Base-by-base conservation (phyloP, 2,888 invertebrate genomes). In the Eupithecia pulchellata region DNA sequence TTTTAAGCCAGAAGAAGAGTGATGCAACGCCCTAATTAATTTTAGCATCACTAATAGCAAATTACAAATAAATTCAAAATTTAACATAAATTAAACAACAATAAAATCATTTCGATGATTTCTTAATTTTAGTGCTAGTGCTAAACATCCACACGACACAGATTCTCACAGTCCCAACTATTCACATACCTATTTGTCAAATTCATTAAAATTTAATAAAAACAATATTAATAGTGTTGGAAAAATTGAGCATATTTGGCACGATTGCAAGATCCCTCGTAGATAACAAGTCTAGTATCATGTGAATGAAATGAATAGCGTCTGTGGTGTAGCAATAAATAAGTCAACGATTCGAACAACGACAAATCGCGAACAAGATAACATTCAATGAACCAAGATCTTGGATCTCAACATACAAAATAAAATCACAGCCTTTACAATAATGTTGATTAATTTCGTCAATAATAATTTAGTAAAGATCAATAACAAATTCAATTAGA, bases 391-490 rank as follows among this genome's bases (percentile, higher is more conserved):
- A 83, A 84, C 81, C 77, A 79, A 84, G 86, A 90, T 90, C 89
- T 86, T 84, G 82, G 89, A 88, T 89, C 88, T 83, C 82, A 86
- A 84, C 82, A 84, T 84, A 86, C 83, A 91, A 92, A 92, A 83
- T 85, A 90, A 78, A 92, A 87, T 93, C 93, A 93, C 93, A 93
- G 93, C 93, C 93, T 86, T 90, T 81, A 89, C 83, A 89, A 87
- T 88, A 89, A 89, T 81, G 78, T 78, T 79, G 78, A 79, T 78
- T 74, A 82, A 69, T 75, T 74, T 72, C 73, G 68, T 74, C 71
- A 69, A 72, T 64, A 29, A 69, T 73, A 75, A 72, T 68, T 69
- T 29, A 68, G 74, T 70, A 71, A 69, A 76, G 75, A 74, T 71
- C 68, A 73, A 75, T 76, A 84, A 79, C 81, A 79, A 82, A 82